Conservation (phyloP, 2,113 vertebrate species). For the Anoplopoma fimbria region DNA sequence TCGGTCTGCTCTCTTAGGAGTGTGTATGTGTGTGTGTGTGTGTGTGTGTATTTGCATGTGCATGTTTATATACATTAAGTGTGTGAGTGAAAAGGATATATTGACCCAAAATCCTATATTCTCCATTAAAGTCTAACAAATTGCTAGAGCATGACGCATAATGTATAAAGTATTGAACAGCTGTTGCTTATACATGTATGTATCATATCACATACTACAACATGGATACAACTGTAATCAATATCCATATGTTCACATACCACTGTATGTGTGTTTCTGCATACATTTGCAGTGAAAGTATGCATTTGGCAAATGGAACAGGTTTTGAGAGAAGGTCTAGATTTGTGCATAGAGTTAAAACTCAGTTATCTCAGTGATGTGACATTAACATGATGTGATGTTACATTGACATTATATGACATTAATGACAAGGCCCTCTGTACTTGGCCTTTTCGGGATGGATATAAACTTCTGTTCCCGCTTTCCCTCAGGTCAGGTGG, state of each 20-base stretch:
- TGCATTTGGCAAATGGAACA: background rate
- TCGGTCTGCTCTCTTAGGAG: conserved; percentile 63
- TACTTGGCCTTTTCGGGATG: conserved; percentile 33
- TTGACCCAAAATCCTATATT: conserved; percentile 18
- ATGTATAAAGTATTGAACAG: conserved; percentile 25
- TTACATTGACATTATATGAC: conserved; percentile 40
- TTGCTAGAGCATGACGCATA: conserved; percentile 13
- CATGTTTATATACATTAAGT: conserved; percentile 19
- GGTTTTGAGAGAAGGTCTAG: background rate
- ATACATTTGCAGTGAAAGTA: background rate
- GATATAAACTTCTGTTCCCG: conserved; percentile 1
- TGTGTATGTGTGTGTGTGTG: conserved; percentile 16
- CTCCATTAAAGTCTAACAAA: conserved; percentile 24
- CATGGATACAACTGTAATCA: conserved; percentile 19
- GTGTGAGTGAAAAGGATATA: background rate
- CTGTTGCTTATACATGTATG: background rate
- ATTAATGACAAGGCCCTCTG: conserved; percentile 27
- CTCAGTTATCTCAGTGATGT: background rate
- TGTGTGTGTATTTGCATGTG: conserved; percentile 12
- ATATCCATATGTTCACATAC: conserved; percentile 25
- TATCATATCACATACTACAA: conserved; percentile 21
- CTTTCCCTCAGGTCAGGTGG: background rate
- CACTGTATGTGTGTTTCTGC: background rate
- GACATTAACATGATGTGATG: conserved; percentile 10
- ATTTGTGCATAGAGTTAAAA: background rate